Evolutionary conservation across 2,113 vertebrate genomes (phyloP), one percentile per base, ranked within the genome.

Genomic region (Corythoichthys haematopterus): DNA sequence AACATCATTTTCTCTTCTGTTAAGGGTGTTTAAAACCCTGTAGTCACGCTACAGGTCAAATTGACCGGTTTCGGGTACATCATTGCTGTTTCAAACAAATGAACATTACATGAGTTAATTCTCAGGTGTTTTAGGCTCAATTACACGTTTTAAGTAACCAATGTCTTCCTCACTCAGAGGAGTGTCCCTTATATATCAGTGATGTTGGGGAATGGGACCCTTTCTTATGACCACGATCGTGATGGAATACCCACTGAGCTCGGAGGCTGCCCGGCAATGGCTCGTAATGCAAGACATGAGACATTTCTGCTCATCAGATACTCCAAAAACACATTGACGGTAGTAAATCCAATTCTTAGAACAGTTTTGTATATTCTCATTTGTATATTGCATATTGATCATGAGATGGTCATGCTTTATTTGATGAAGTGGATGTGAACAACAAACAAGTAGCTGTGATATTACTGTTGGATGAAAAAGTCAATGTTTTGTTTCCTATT

Each of bases 201-300:
- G 77, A 99, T 98, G 96, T 92, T 99, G 72, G 97, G 94, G 68
- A 99, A 99, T 0, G 96, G 97, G 2, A 94, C 93, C 0, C 85
- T 97, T 64, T 83, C 76, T 6, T 99, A 98, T 0, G 93, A 97
- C 76, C 97, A 99, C 0, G 92, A 95, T 16, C 84, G 83, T 0
- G 97, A 98, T 0, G 96, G 97, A 12, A 82, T 94, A 3, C 82
- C 90, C 12, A 95, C 94, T 0, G 95, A 97, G 73, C 88, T 99
- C 0, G 97, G 95, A 0, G 96, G 97, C 50, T 99, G 97, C 78
- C 88, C 93, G 0, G 94, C 94, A 16, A 85, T 94, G 59, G 87
- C 91, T 38, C 90, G 95, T 20, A 99, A 99, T 78, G 79, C 95
- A 0, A 81, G 93, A 38, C 90, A 96, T 0, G 95, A 98, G 88